Evolutionary conservation across 2,888 invertebrate species (phyloP).

Genomic region (Tinea trinotella): DNA sequence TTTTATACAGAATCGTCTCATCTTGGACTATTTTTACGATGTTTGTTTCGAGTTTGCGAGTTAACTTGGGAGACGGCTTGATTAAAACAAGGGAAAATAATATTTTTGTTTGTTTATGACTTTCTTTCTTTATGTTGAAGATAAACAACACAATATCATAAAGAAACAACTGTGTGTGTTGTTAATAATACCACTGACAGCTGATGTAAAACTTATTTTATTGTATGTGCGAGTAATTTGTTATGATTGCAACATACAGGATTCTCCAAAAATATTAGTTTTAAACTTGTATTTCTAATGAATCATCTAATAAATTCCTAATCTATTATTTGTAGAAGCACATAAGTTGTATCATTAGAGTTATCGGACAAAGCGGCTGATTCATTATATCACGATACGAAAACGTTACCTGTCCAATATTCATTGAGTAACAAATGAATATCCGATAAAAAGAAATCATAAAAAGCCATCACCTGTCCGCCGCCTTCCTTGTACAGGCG

Average conservation of each 20-base stretch:
- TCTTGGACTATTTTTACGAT: conserved; percentile 37
- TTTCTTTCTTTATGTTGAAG: conserved; percentile 22
- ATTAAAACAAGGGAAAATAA: conserved; percentile 34
- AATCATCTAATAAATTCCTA: background rate
- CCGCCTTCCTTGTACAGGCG: conserved; percentile 35
- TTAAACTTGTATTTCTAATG: background rate
- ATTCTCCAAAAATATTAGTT: background rate
- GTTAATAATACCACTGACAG: background rate
- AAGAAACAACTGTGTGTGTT: background rate
- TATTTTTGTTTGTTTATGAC: conserved; percentile 26
- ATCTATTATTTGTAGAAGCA: conserved; percentile 1
- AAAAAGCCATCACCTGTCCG: conserved; percentile 62
- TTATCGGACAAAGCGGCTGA: conserved; percentile 22
- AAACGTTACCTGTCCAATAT: conserved; percentile 32
- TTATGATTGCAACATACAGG: background rate
- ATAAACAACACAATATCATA: conserved; percentile 12
- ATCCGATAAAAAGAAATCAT: conserved; percentile 54
- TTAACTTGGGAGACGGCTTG: conserved; percentile 32
- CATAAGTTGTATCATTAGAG: background rate
- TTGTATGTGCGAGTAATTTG: background rate
- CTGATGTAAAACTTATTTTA: background rate
- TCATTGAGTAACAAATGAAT: conserved; percentile 51
- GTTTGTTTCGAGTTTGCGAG: conserved; percentile 37
- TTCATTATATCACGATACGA: conserved; percentile 29
- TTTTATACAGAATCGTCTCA: conserved; percentile 2